phyloP scores from a whole-genome alignment of 2,888 invertebrate species.

The Brachypalpus laphriformis region DNA sequence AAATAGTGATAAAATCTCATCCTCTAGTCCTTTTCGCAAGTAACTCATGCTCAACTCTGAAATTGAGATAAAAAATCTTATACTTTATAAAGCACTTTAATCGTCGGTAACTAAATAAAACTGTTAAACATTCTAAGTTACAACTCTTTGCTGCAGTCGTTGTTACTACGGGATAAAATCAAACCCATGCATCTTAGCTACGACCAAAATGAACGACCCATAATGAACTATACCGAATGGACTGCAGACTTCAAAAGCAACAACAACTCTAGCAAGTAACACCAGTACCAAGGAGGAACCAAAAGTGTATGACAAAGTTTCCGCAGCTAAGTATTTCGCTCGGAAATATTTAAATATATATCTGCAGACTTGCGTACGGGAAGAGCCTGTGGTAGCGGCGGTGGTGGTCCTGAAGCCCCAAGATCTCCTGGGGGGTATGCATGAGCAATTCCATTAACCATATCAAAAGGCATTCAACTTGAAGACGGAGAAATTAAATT shows the following conservation, averaged over 20 bases:
- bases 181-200: constrained; percentile 57
- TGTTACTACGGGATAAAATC: constrained; percentile 19
- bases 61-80: constrained; percentile 7
- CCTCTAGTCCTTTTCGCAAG: not conserved
- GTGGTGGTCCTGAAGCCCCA: not conserved
- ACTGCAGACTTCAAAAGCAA: constrained; percentile 21
- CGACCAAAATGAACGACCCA: constrained; percentile 34
- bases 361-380: constrained; percentile 8
- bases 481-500: constrained; percentile 72
- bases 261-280: constrained; percentile 4
- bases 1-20: not conserved
- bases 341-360: constrained; percentile 63
- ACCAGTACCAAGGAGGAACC: constrained; percentile 26
- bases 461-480: constrained; percentile 70
- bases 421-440: constrained; percentile 21
- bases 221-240: constrained; percentile 29
- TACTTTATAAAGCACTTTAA: constrained; percentile 13
- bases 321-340: constrained; percentile 44
- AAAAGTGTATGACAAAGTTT: constrained; percentile 68
- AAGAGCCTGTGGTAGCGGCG: too few species aligned
- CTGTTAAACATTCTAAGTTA: constrained; percentile 52
- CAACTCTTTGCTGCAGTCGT: not conserved
- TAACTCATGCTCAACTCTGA: not conserved
- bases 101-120: constrained; percentile 42
- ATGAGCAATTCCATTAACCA: constrained; percentile 67